Conservation (phyloP, 2,888 invertebrate species). For the Xestoiulus laeticollis region DNA sequence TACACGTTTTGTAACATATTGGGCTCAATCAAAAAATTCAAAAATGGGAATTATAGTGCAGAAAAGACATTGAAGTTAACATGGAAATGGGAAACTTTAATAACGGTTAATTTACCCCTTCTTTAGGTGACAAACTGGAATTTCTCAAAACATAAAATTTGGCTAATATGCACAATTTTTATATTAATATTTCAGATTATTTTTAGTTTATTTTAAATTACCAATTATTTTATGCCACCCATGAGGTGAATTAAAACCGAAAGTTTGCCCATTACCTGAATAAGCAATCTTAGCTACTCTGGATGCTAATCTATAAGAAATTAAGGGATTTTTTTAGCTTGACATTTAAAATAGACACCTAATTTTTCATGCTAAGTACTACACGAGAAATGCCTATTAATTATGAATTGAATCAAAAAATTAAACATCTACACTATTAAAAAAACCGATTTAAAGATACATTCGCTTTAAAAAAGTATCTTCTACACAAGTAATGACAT, state of each 20-base stretch:
- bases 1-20: conserved; percentile 4
- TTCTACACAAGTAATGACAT: conserved; percentile 31
- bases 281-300: neutral
- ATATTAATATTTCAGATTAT: too few relatives aligned
- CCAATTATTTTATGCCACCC: neutral
- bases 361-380: conserved; percentile 16
- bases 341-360: conserved; percentile 20
- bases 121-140: too few relatives aligned
- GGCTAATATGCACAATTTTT: too few relatives aligned
- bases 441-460: neutral
- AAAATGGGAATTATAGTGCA: neutral
- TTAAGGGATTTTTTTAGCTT: neutral
- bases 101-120: neutral
- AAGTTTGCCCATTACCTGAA: neutral
- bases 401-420: neutral
- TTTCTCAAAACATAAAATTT: too few relatives aligned
- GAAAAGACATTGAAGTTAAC: neutral
- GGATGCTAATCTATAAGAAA: neutral
- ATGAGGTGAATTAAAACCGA: conserved; percentile 3
- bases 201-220: too few relatives aligned
- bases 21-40: neutral
- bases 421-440: neutral
- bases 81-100: neutral
- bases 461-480: conserved; percentile 15
- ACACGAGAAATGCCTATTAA: neutral